Percentiles rank a stretch among this genome's conserved stretches.
Conservation (phyloP, 2,888 invertebrate species). For the Drosophila demipolita region DNA sequence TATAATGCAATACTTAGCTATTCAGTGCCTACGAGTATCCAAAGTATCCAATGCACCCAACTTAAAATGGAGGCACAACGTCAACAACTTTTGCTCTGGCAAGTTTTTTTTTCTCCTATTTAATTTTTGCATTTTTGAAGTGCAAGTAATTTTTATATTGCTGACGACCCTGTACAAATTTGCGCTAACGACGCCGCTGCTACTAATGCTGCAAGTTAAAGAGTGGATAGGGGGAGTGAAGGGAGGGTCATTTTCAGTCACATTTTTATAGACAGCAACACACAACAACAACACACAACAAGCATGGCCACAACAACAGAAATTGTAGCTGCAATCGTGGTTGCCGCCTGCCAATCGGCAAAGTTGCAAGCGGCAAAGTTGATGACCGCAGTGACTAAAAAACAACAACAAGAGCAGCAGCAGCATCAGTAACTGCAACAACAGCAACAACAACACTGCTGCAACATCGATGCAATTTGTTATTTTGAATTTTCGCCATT, state of each 20-base stretch:
- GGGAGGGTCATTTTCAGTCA: constrained; percentile 33
- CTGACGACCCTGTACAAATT: constrained; percentile 52
- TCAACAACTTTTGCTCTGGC: constrained; percentile 18
- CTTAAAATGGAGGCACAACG: background rate
- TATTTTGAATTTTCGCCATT: constrained; percentile 77
- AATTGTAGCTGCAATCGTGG: constrained; percentile 63
- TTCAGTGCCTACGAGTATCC: background rate
- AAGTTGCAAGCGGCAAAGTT: constrained; percentile 70
- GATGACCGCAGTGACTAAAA: constrained; percentile 68
- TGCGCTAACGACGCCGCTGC: constrained; percentile 71
- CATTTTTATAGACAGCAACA: constrained; percentile 57
- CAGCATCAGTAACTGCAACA: constrained; percentile 13
- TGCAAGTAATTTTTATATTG: constrained; percentile 44
- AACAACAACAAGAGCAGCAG: constrained; percentile 24
- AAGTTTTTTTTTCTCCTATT: background rate
- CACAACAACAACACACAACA: constrained; percentile 19
- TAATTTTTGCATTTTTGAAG: constrained; percentile 11
- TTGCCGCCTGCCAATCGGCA: constrained; percentile 75
- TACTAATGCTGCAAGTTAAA: constrained; percentile 27
- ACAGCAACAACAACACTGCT: constrained; percentile 30
- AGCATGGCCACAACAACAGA: constrained; percentile 8
- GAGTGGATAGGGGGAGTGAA: constrained; percentile 8
- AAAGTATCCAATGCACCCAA: background rate
- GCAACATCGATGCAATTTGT: constrained; percentile 72
- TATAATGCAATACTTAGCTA: constrained; percentile 17